Evolutionary conservation across 1,140 invertebrate genomes (phyloP), one percentile per base, ranked within the genome.

Genomic region (Spodoptera litura): DNA sequence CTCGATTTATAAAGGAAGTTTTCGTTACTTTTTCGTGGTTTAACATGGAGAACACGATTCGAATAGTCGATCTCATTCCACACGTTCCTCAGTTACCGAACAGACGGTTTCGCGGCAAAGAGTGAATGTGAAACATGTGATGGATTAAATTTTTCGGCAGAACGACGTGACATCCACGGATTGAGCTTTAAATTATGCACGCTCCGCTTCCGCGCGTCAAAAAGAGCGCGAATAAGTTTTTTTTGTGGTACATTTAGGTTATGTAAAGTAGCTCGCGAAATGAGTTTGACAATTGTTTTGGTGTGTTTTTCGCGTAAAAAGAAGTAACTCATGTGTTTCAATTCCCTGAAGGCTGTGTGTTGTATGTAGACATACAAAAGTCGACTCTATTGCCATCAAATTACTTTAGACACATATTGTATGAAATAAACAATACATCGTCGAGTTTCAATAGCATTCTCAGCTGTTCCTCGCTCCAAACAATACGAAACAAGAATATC

Each of bases 161-260:
- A 53, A 70, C 78, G 87, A 88, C 87, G 80, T 84, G 78, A 82
- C 79, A 61, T 59, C 71, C 62, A 62, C 73, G 74, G 85, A 86
- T 88, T 85, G 83, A 85, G 76, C 71, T 49, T 70, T 87, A 82
- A 88, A 88, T 88, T 84, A 88, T 88, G 85, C 85, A 88, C 20
- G 78, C 15, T 44, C 64, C 62, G 72, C 58, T 82, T 81, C 52
- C 68, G 59, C 56, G 52, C 74, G 49, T 56, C 74, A 77, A 77
- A 75, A 77, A 68, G 52, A 77, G 35, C 62, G 53, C 49, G 62
- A 38, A 72, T 72, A 58, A 38, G 70, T 55, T 72, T 55, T 38
- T 66, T 77, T 66, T 77, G 15, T 35, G 11, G 27, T 62, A 66
- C 61, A 66, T 56, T 76, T 77, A 77, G 52, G 31, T 52, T 77